These are phyloP conservation scores for Enteromius anoplus DNA, from an alignment of 2,797 vertebrate species.

Conservation along the genomic window DNA sequence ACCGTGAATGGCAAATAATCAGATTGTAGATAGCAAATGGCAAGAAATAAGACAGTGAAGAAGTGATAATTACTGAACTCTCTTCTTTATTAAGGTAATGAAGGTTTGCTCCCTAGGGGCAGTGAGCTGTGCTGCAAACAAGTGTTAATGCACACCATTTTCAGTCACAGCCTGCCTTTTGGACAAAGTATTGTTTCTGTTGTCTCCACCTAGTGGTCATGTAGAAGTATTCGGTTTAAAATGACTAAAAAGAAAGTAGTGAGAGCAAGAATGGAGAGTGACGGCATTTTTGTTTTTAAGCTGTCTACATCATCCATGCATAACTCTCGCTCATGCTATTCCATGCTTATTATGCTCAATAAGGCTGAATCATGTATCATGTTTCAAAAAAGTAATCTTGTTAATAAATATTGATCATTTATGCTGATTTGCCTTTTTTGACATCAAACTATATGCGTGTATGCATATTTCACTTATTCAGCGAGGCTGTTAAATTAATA, in stretches of 20 bases:
- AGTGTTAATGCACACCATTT: not conserved
- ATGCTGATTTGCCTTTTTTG: too few relatives aligned
- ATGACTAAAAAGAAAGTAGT: not conserved
- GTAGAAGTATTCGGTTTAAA: not conserved
- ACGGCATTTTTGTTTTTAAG: not conserved
- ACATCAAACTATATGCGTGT: too few relatives aligned
- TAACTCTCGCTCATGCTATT: not conserved
- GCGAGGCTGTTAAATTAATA: too few relatives aligned
- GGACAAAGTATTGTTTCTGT: not conserved
- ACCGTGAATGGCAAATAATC: slow-evolving; percentile 15
- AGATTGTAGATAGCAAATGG: not conserved
- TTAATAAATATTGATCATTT: too few relatives aligned
- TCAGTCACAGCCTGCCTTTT: not conserved
- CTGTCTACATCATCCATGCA: not conserved
- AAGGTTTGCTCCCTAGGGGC: not conserved
- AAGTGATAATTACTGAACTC: not conserved
- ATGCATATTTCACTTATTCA: too few relatives aligned
- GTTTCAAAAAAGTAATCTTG: too few relatives aligned
- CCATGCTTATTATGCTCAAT: too few relatives aligned
- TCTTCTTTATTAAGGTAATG: not conserved
- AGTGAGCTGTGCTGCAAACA: not conserved
- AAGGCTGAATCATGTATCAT: too few relatives aligned
- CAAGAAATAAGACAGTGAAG: not conserved
- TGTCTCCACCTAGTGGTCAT: slow-evolving; percentile 62
- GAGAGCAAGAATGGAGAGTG: not conserved